Evolutionary conservation across 2,888 invertebrate genomes (phyloP).

Genomic region (Selenia dentaria): DNA sequence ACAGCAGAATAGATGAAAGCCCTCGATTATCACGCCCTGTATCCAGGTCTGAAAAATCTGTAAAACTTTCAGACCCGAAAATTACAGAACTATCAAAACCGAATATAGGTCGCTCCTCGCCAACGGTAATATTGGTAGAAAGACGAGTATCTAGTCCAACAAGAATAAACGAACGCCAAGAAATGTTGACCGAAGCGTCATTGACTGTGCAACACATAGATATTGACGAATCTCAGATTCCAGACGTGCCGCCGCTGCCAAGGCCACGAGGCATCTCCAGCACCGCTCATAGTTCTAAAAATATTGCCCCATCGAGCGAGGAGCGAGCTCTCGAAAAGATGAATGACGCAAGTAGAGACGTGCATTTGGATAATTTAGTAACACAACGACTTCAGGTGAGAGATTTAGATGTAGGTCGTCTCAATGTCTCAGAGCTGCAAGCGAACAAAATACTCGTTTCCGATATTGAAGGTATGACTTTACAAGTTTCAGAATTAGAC

Average conservation of each 20-base stretch:
- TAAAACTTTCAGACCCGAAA: constrained; percentile 82
- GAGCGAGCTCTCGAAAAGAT: constrained; percentile 65
- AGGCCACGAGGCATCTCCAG: constrained; percentile 52
- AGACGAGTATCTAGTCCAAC: constrained; percentile 85
- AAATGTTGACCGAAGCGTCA: constrained; percentile 87
- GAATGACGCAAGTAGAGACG: constrained; percentile 59
- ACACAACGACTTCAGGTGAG: constrained; percentile 88
- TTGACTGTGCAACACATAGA: constrained; percentile 87
- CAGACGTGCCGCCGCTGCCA: constrained; percentile 76
- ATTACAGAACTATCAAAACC: constrained; percentile 82
- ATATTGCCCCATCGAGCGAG: constrained; percentile 39
- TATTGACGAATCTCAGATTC: constrained; percentile 73
- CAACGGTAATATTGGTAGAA: constrained; percentile 86
- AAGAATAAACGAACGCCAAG: constrained; percentile 83
- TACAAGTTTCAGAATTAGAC: constrained; percentile 89
- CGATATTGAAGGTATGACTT: constrained; percentile 90
- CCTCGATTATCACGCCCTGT: constrained; percentile 76
- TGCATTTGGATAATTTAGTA: constrained; percentile 73
- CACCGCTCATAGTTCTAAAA: constrained; percentile 43
- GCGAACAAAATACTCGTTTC: constrained; percentile 92
- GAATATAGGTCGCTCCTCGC: constrained; percentile 83
- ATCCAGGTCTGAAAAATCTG: constrained; percentile 83
- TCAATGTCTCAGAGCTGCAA: constrained; percentile 91
- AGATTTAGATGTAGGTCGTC: constrained; percentile 91
- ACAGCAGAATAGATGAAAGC: constrained; percentile 77